Conservation (phyloP, 2,888 invertebrate species). For the Spodoptera exigua region DNA sequence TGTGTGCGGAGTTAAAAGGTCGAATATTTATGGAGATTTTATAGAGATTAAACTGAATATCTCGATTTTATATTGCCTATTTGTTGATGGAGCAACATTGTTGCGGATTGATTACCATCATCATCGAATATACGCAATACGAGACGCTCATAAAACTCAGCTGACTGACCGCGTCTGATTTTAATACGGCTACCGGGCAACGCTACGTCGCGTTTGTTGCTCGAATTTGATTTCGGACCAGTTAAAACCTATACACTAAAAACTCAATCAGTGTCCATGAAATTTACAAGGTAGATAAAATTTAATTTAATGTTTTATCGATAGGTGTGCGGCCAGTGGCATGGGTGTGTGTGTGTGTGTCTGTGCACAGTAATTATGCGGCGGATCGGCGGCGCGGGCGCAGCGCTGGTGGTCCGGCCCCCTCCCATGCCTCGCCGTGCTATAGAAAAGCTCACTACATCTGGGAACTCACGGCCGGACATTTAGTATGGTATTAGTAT, state of each 20-base stretch:
- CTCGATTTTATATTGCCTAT: constrained; percentile 64
- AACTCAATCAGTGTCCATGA: constrained; percentile 83
- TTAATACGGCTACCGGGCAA: constrained; percentile 77
- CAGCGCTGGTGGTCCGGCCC: constrained; percentile 85
- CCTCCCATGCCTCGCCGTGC: constrained; percentile 61
- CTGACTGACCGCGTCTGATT: constrained; percentile 73
- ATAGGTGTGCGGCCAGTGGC: constrained; percentile 72
- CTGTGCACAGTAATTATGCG: constrained; percentile 87
- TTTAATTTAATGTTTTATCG: constrained; percentile 86
- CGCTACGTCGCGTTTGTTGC: constrained; percentile 60
- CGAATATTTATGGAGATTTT: constrained; percentile 67
- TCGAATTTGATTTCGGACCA: constrained; percentile 56
- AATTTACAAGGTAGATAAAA: constrained; percentile 87
- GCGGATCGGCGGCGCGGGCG: constrained; percentile 82
- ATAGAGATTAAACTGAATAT: constrained; percentile 65
- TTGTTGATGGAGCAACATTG: constrained; percentile 68
- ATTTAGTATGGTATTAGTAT: constrained; percentile 70
- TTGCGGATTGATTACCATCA: constrained; percentile 66
- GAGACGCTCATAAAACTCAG: constrained; percentile 54
- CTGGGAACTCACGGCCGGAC: constrained; percentile 81
- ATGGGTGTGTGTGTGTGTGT: constrained; percentile 78
- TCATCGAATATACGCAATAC: constrained; percentile 51
- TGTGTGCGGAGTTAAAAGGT: constrained; percentile 67
- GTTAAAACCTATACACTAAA: constrained; percentile 69
- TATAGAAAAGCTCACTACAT: constrained; percentile 76